Conservation (phyloP, 2,888 invertebrate species). For the Monochamus alternatus region DNA sequence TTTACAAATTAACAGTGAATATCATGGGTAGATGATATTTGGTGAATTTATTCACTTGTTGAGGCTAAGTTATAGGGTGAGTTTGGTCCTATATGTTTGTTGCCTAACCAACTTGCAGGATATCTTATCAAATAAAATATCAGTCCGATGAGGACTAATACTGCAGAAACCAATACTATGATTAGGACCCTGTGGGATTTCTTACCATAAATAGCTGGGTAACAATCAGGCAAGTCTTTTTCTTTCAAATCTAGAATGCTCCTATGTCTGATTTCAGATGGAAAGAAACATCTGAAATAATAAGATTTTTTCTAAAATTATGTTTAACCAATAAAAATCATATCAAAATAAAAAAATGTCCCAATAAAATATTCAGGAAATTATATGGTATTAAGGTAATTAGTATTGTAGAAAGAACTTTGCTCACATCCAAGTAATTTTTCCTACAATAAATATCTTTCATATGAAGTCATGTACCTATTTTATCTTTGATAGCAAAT, state of each 20-base stretch:
- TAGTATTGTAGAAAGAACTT: no score
- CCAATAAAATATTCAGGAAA: no score
- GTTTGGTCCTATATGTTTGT: slow-evolving; percentile 55
- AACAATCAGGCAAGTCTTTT: slow-evolving; percentile 63
- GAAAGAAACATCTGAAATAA: slow-evolving; percentile 65
- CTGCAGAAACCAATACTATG: slow-evolving; percentile 58
- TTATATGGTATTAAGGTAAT: no score
- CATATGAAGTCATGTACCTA: no score
- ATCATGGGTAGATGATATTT: neutral
- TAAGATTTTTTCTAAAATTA: neutral
- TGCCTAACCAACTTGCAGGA: slow-evolving; percentile 51
- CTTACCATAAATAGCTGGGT: slow-evolving; percentile 61
- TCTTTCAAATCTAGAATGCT: slow-evolving; percentile 58
- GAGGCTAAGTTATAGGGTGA: slow-evolving; percentile 63
- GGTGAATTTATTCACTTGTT: slow-evolving; percentile 32
- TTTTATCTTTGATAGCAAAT: no score
- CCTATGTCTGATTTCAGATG: slow-evolving; percentile 57
- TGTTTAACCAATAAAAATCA: no score
- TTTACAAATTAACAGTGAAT: no score
- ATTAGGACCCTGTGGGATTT: slow-evolving; percentile 64
- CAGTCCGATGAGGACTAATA: slow-evolving; percentile 60
- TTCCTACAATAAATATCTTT: no score
- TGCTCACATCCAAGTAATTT: no score
- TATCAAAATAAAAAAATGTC: no score
- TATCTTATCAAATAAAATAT: slow-evolving; percentile 65